These are phyloP conservation scores for Procambarus virginalis DNA, from an alignment of 1,140 invertebrate species.

Conservation along the genomic window DNA sequence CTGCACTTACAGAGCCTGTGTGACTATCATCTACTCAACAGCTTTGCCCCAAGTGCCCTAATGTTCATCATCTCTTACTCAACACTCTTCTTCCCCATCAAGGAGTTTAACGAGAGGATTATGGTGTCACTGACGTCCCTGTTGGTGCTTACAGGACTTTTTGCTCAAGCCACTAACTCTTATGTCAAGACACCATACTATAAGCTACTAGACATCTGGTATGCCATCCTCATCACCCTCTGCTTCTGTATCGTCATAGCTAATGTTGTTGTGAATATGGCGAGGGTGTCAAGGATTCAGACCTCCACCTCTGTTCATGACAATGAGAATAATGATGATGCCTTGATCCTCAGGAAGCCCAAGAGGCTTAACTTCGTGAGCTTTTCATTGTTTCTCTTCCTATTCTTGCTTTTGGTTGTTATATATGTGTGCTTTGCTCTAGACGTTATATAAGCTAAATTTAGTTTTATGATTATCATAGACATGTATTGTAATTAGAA, in stretches of 20 bases:
- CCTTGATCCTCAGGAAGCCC: too few species aligned
- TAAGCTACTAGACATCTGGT: conserved; percentile 24
- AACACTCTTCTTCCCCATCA: conserved; percentile 16
- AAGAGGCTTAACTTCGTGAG: too few species aligned
- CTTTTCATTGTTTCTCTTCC: too few species aligned
- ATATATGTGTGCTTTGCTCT: too few species aligned
- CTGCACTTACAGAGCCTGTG: neutral
- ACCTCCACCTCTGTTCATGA: too few species aligned
- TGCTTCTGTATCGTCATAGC: conserved; percentile 11
- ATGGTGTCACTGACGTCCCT: conserved; percentile 9
- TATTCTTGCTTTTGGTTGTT: too few species aligned
- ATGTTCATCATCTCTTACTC: conserved; percentile 29
- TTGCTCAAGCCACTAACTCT: conserved; percentile 4
- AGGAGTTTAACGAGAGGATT: conserved; percentile 16
- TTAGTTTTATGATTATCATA: too few species aligned
- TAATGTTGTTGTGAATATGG: neutral
- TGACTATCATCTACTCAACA: conserved; percentile 9
- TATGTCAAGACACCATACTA: conserved; percentile 33
- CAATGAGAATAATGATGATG: too few species aligned
- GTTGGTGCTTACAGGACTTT: neutral
- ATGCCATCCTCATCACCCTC: neutral
- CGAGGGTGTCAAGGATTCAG: neutral
- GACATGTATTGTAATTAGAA: too few species aligned
- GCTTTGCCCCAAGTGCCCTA: conserved; percentile 20
- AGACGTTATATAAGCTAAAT: too few species aligned